Percentiles rank a stretch among this genome's conserved stretches.
These are phyloP conservation scores for Azorinus chamasolen DNA, from an alignment of 2,888 invertebrate genomes.

Conservation along the genomic window DNA sequence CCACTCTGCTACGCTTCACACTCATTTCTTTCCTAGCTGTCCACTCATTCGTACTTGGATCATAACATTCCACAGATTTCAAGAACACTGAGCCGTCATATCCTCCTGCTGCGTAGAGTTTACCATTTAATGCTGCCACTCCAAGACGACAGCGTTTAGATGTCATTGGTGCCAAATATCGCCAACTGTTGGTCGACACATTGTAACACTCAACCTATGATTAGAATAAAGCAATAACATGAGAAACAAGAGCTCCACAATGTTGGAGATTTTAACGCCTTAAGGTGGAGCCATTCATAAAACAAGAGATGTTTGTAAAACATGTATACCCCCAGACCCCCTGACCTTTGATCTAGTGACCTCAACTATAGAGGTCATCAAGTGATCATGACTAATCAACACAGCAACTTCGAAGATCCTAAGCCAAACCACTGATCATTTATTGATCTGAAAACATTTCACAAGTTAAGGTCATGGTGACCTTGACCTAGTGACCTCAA, in stretches of 20 bases:
- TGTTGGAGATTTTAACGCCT: no score
- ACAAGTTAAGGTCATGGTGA: no score
- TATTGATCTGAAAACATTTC: no score
- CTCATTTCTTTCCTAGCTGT: conserved; percentile 93
- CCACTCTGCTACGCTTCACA: conserved; percentile 93
- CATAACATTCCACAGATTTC: conserved; percentile 93
- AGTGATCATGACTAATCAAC: no score
- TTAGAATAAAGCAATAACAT: conserved; percentile 12
- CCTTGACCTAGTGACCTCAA: no score
- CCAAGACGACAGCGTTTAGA: conserved; percentile 94
- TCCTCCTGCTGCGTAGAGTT: conserved; percentile 90
- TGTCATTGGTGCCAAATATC: conserved; percentile 92
- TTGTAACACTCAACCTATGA: conserved; percentile 92
- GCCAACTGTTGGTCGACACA: conserved; percentile 91
- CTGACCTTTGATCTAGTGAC: no score
- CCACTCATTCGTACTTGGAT: conserved; percentile 92
- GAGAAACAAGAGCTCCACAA: not conserved
- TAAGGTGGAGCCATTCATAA: no score
- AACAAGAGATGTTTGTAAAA: no score
- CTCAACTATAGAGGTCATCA: no score
- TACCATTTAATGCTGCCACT: conserved; percentile 93
- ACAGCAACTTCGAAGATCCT: no score
- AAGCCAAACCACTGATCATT: no score
- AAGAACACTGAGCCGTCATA: conserved; percentile 95
- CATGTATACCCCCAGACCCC: no score